phyloP scores from a whole-genome alignment of 2,113 vertebrate genomes.

The Puntigrus tetrazona region DNA sequence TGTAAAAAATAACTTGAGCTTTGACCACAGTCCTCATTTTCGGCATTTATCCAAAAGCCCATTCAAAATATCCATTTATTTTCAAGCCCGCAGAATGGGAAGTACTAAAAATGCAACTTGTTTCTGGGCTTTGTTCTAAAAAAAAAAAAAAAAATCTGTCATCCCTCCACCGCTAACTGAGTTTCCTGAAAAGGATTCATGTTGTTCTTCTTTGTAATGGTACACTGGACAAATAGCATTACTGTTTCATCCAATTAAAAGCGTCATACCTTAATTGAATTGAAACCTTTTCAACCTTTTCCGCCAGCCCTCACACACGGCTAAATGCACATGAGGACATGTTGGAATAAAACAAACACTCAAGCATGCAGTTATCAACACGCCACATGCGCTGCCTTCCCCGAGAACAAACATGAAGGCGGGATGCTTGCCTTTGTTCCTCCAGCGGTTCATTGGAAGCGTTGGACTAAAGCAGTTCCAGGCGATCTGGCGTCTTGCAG shows the following conservation, averaged over 20 bases:
- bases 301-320: background rate
- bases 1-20: background rate
- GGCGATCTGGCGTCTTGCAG: conserved; percentile 15
- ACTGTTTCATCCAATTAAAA: conserved; percentile 15
- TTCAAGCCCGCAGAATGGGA: background rate
- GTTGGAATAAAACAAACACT: conserved; percentile 9
- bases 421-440: conserved; percentile 44
- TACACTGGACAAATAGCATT: conserved; percentile 25
- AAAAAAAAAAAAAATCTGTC: background rate
- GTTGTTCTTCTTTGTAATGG: background rate
- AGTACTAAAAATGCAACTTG: background rate
- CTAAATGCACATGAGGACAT: background rate
- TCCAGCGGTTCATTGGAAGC: conserved; percentile 40
- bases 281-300: conserved; percentile 30
- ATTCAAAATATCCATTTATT: background rate
- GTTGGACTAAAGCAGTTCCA: conserved; percentile 44
- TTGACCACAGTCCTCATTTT: background rate
- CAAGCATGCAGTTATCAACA: conserved; percentile 49
- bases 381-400: conserved; percentile 43
- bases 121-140: background rate
- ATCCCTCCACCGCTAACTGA: conserved; percentile 5
- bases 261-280: conserved; percentile 19
- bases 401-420: conserved; percentile 40
- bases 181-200: background rate
- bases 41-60: background rate